These are phyloP conservation scores for Cerastoderma edule DNA, from an alignment of 2,888 invertebrate species.

Conservation along the genomic window DNA sequence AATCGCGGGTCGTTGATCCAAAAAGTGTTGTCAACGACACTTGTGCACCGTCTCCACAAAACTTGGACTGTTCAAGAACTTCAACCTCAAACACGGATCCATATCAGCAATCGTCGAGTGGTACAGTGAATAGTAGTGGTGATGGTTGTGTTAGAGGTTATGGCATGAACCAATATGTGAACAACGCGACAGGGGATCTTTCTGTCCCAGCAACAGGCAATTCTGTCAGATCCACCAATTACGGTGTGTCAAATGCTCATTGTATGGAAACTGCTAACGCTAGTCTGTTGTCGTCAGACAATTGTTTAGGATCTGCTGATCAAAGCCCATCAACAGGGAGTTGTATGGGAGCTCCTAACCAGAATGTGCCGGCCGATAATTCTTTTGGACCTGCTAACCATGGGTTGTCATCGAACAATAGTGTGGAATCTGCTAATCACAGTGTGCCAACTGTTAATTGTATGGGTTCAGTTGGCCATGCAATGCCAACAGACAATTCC, in stretches of 20 bases:
- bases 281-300: too few relatives aligned
- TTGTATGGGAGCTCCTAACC: too few relatives aligned
- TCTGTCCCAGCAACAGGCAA: background rate
- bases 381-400: too few relatives aligned
- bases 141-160: background rate
- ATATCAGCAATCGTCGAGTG: conserved; percentile 26
- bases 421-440: too few relatives aligned
- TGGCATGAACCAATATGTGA: background rate
- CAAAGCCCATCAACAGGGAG: too few relatives aligned
- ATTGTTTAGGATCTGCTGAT: too few relatives aligned
- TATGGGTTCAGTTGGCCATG: too few relatives aligned
- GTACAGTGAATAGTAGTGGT: conserved; percentile 20
- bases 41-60: conserved; percentile 67
- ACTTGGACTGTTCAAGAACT: conserved; percentile 75
- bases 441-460: too few relatives aligned
- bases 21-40: conserved; percentile 82
- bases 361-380: too few relatives aligned
- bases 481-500: too few relatives aligned
- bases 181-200: background rate
- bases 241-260: background rate
- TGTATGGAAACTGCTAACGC: too few relatives aligned
- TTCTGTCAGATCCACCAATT: conserved; percentile 4
- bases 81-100: conserved; percentile 26
- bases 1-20: conserved; percentile 79
- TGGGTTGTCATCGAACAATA: too few relatives aligned